Evolutionary conservation across 2,113 vertebrate genomes (phyloP).

Genomic region (Sinocyclocheilus grahami): DNA sequence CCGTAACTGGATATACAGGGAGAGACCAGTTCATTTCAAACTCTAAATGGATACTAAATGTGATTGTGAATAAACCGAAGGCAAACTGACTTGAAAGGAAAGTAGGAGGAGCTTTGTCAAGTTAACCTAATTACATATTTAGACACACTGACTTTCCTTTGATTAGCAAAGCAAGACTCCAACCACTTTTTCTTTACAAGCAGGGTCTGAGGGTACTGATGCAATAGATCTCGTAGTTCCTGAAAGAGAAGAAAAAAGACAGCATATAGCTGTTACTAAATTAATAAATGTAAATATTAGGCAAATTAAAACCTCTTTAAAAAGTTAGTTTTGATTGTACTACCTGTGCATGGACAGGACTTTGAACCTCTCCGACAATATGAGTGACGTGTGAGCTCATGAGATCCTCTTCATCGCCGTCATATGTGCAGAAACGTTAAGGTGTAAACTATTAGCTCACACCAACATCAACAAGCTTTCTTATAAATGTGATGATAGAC

Average conservation of each 20-base stretch:
- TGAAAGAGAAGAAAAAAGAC: slow-evolving; percentile 47
- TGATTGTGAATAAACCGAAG: background rate
- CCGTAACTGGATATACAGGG: background rate
- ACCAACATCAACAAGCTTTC: background rate
- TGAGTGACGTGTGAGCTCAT: slow-evolving; percentile 76
- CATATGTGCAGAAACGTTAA: slow-evolving; percentile 73
- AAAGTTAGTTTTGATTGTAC: no score
- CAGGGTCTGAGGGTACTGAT: slow-evolving; percentile 60
- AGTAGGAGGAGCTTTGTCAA: slow-evolving; percentile 27
- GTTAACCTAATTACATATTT: slow-evolving; percentile 59
- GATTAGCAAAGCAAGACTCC: slow-evolving; percentile 76
- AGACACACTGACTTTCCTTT: slow-evolving; percentile 60
- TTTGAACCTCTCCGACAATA: slow-evolving; percentile 73
- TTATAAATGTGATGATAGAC: background rate
- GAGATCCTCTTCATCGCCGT: slow-evolving; percentile 75
- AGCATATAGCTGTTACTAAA: background rate
- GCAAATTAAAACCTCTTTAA: background rate
- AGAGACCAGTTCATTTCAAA: background rate
- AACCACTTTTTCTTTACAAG: slow-evolving; percentile 74
- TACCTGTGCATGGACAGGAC: slow-evolving; percentile 68
- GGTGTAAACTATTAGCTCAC: slow-evolving; percentile 42
- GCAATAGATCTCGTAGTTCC: slow-evolving; percentile 72
- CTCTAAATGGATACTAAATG: background rate
- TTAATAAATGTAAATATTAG: background rate
- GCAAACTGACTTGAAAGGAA: background rate